These are phyloP conservation scores for Meandrusa payeni DNA, from an alignment of 2,888 invertebrate species.

Conservation along the genomic window DNA sequence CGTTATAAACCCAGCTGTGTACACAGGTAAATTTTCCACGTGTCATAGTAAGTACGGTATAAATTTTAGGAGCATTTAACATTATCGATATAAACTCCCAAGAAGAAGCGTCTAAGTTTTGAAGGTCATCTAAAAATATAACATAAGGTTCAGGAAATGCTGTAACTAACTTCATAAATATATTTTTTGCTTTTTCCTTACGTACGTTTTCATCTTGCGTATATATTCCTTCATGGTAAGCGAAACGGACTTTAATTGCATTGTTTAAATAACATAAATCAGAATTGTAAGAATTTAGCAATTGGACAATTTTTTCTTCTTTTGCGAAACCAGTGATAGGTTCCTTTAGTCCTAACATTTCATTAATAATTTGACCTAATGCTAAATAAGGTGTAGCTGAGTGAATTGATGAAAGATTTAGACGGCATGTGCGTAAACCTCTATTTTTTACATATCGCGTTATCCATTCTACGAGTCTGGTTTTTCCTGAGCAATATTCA, in stretches of 20 bases:
- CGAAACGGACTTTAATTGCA: conserved; percentile 75
- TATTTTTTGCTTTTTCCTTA: conserved; percentile 54
- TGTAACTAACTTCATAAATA: conserved; percentile 60
- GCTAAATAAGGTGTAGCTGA: conserved; percentile 65
- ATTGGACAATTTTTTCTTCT: conserved; percentile 61
- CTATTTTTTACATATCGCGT: conserved; percentile 50
- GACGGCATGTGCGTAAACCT: conserved; percentile 42
- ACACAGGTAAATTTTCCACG: conserved; percentile 61
- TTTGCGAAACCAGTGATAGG: conserved; percentile 58
- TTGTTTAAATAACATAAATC: conserved; percentile 79
- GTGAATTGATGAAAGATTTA: conserved; percentile 62
- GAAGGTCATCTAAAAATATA: conserved; percentile 73
- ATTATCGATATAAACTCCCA: conserved; percentile 66
- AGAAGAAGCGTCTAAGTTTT: conserved; percentile 67
- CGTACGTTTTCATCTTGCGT: conserved; percentile 52
- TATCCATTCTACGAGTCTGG: conserved; percentile 77
- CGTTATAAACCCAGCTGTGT: conserved; percentile 62
- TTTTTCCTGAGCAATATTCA: conserved; percentile 79
- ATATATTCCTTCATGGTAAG: conserved; percentile 62
- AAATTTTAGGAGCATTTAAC: conserved; percentile 54
- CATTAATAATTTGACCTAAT: conserved; percentile 65
- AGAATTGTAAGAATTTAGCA: conserved; percentile 51
- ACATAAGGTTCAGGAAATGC: conserved; percentile 49
- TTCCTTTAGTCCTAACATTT: conserved; percentile 57
- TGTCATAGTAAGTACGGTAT: conserved; percentile 53